phyloP scores from a whole-genome alignment of 1,140 invertebrate species.

The Hycleus phaleratus region DNA sequence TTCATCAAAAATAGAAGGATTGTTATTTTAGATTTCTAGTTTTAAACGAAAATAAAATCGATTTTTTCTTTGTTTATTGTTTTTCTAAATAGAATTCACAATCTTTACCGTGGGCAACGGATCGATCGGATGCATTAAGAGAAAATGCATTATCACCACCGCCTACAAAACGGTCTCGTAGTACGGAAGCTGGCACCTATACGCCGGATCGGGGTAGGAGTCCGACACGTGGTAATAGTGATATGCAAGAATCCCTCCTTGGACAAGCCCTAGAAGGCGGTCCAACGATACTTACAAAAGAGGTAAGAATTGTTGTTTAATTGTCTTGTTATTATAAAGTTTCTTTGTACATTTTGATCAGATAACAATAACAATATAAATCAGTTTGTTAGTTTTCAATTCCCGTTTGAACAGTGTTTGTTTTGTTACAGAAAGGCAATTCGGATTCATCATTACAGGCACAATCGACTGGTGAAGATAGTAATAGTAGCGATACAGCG shows the following conservation, averaged over 20 bases:
- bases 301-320: conserved; percentile 26
- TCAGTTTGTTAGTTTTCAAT: neutral
- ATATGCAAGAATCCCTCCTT: conserved; percentile 58
- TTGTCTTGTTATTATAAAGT: neutral
- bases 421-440: conserved; percentile 36
- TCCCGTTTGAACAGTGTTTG: neutral
- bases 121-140: conserved; percentile 37
- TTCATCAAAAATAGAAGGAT: conserved; percentile 1
- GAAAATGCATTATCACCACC: conserved; percentile 46
- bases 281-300: conserved; percentile 47
- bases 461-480: conserved; percentile 72
- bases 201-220: conserved; percentile 39
- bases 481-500: conserved; percentile 61
- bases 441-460: conserved; percentile 50
- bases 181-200: conserved; percentile 35
- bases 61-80: neutral
- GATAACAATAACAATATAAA: neutral
- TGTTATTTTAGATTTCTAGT: neutral
- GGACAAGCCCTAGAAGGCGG: conserved; percentile 65
- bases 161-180: conserved; percentile 48
- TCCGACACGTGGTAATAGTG: conserved; percentile 43
- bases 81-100: conserved; percentile 30
- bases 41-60: neutral
- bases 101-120: conserved; percentile 47
- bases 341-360: neutral